Base-by-base conservation (phyloP, 2,888 invertebrate genomes). In the Drosophila tanythrix region DNA sequence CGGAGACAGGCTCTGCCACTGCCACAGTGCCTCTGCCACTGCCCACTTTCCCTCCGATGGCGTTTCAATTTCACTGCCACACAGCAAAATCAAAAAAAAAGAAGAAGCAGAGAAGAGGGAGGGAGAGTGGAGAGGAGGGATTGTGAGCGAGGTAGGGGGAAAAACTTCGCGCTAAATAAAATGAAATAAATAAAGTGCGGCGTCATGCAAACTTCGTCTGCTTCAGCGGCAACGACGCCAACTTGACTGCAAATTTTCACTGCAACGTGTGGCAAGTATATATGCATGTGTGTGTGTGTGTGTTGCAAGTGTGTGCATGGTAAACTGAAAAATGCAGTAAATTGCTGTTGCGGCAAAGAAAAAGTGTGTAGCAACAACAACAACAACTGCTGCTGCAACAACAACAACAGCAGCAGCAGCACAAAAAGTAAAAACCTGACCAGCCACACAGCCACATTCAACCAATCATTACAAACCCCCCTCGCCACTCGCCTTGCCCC, bases 151-250 rank as follows among this genome's bases (percentile, higher is more conserved):
- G 27, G 43, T 1, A 1, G 13, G 3, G 2, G 11, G 15, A 35
- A 31, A 65, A 52, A 64, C 57, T 50, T 48, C 53, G 62, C 78
- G 81, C 69, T 67, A 81, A 75, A 79, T 81, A 83, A 87, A 81
- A 88, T 77, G 68, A 79, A 89, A 84, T 81, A 81, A 83, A 46
- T 46, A 46, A 46, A 79, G 63, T 74, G 82, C 88, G 73, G 75
- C 82, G 88, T 80, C 88, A 85, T 84, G 88, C 88, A 82, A 85
- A 89, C 88, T 84, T 88, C 67, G 88, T 88, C 90, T 89, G 82
- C 82, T 77, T 70, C 75, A 74, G 80, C 88, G 63, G 36, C 80
- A 88, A 82, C 88, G 85, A 88, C 88, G 85, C 88, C 85, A 84
- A 68, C 80, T 74, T 88, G 85, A 89, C 85, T 85, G 84, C 84